Conservation (phyloP, 64 coral and sea anemone species). For the Porites lutea region DNA sequence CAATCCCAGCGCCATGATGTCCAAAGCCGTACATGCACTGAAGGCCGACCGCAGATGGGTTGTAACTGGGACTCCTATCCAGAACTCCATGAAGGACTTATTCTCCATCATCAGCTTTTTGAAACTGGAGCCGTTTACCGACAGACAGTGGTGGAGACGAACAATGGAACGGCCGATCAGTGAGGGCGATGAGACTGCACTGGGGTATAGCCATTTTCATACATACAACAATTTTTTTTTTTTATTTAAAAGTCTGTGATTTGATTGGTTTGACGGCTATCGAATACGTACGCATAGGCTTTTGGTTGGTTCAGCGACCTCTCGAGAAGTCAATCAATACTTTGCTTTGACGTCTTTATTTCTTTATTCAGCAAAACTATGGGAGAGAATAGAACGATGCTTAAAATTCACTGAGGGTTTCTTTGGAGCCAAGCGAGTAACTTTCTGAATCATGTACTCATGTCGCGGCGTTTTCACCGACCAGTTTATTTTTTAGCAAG, state of each 20-base stretch:
- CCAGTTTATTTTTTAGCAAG: no score
- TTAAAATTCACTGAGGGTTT: no score
- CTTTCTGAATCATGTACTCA: no score
- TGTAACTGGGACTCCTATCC: slow-evolving; percentile 81
- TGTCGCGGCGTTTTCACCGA: no score
- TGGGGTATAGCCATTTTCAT: slow-evolving; percentile 26
- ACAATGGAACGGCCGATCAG: slow-evolving; percentile 81
- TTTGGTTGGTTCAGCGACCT: no score
- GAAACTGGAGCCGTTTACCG: slow-evolving; percentile 77
- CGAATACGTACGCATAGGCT: no score
- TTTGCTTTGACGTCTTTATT: no score
- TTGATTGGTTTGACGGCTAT: neutral
- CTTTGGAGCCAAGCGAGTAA: no score
- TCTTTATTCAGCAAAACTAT: no score
- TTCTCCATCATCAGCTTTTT: slow-evolving; percentile 85
- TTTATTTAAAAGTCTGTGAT: neutral
- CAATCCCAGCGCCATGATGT: slow-evolving; percentile 80
- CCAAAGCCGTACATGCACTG: slow-evolving; percentile 73
- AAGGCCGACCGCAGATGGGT: slow-evolving; percentile 81
- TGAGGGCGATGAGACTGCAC: slow-evolving; percentile 67
- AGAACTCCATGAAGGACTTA: slow-evolving; percentile 90
- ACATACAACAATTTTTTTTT: no score
- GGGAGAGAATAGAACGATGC: no score
- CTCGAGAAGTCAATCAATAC: no score
- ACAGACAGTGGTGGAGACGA: slow-evolving; percentile 88